Base-by-base conservation (phyloP, 2,888 invertebrate genomes). In the Prosopocoilus inquinatus region DNA sequence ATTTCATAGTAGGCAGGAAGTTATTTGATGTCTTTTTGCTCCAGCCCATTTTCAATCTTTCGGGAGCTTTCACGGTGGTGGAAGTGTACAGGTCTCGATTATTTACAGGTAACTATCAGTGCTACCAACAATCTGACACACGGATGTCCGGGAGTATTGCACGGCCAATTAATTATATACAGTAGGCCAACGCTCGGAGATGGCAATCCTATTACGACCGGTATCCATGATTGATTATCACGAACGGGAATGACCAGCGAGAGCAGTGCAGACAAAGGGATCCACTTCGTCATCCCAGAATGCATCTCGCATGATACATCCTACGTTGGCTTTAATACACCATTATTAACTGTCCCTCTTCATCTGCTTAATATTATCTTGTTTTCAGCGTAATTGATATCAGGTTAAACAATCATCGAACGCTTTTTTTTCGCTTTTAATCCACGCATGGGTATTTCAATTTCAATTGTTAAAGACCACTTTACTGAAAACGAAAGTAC, bases 101-200 rank as follows among this genome's bases (percentile, higher is more conserved):
- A 13, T 12, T 34, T n/a, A 11, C 47, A 47, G 47, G 47, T 47
- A 47, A 47, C 34, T 47, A 47, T 47, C 47, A 34, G 47, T 47
- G 33, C 12, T 34, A 47, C 20, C 50, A 50, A 47, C 60, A 63
- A 63, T 63, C 62, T 64, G 66, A 64, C 64, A 61, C 59, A 58
- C 64, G 65, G 65, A 65, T 59, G 57, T 64, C 66, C 66, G 63
- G 57, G 56, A 46, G 60, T 56, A 63, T 58, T 62, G 59, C 64
- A 65, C 61, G 65, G 58, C 63, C 64, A 65, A 65, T 65, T 65
- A 65, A 64, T 61, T 63, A 61, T 60, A 61, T 58, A 61, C 52
- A 57, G 55, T 56, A 36, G 36, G 61, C 54, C 59, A 62, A 53
- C 51, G 48, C 39, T 39, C 51, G 56, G 59, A 53, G 55, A 60